Base-by-base conservation (phyloP, 2,113 vertebrate species). In the Cavia porcellus region DNA sequence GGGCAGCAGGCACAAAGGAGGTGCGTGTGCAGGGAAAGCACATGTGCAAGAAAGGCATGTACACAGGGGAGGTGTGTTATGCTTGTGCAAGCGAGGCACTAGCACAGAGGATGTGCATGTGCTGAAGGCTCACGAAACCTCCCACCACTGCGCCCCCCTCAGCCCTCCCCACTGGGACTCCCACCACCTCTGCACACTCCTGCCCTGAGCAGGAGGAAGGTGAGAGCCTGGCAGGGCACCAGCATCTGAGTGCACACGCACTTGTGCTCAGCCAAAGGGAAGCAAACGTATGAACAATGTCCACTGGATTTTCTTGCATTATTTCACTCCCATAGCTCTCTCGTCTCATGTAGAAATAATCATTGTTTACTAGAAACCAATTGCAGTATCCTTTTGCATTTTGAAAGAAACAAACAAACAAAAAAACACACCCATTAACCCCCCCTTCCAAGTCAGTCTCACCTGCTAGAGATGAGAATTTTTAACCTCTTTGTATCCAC, bases 1-100 rank as follows among this genome's bases (percentile, higher is more conserved):
- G 93, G 96, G 98, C 75, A 98, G 97, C 98, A 98, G 97, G 97
- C 98, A 96, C 93, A 81, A 35, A 12, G 20, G 25, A 35, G n/a
- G 19, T 72, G n/a, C 1, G 5, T 4, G 38, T 74, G 38, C 10
- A 35, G 64, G 64, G 13, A 68, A 68, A 5, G 64, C 14, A 13
- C 7, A 32, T 68, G 11, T 35, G 30, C 28, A 30, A 35, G 17
- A 9, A 14, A 70, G 66, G 66, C 55, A 9, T 50, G 47, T 50
- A 57, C 15, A 24, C 45, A n/a, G 6, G 66, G 32, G 66, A 68
- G 66, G 66, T 4, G 55, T 55, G 55, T 4, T 55, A 55, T 17
- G 24, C 28, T 15, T 32, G 28, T 28, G 45, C 14, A 3, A 50
- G 45, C 13, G 25, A 50, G 25, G 45, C 6, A 15, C 25, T 1